Conservation (phyloP, 2,113 vertebrate species). For the Ondatra zibethicus region DNA sequence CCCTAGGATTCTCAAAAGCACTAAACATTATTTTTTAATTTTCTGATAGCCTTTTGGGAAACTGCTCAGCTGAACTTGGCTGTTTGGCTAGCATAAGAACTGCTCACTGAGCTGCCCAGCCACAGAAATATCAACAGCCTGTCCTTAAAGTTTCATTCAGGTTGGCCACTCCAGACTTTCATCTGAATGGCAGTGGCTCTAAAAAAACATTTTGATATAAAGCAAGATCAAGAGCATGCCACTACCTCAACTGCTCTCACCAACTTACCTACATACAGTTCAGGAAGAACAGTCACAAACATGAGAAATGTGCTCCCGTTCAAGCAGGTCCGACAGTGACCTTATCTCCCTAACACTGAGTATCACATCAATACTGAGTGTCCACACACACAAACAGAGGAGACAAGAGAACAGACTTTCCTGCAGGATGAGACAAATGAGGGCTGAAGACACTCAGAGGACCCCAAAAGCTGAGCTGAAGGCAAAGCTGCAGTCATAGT, state of each 20-base stretch:
- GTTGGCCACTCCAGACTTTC: fast-evolving
- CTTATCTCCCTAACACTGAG: neutral
- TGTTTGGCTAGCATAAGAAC: neutral
- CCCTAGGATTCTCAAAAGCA: neutral
- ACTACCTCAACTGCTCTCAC: neutral
- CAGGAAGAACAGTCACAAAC: neutral
- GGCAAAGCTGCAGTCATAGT: neutral
- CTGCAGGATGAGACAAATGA: fast-evolving
- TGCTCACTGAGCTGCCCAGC: neutral
- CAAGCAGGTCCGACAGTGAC: neutral
- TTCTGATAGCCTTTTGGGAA: neutral
- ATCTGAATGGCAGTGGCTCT: neutral
- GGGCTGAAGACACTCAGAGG: fast-evolving
- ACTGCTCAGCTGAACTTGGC: neutral
- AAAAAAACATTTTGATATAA: neutral
- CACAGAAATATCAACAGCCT: neutral
- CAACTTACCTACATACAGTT: fast-evolving
- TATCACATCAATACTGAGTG: fast-evolving
- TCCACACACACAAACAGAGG: fast-evolving
- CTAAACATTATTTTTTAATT: neutral
- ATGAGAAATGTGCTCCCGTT: fast-evolving
- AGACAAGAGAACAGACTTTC: neutral
- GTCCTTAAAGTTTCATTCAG: neutral
- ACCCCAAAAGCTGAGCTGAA: neutral
- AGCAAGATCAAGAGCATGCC: fast-evolving